phyloP scores from a whole-genome alignment of 2,113 vertebrate species.

The Beaufortia kweichowensis region DNA sequence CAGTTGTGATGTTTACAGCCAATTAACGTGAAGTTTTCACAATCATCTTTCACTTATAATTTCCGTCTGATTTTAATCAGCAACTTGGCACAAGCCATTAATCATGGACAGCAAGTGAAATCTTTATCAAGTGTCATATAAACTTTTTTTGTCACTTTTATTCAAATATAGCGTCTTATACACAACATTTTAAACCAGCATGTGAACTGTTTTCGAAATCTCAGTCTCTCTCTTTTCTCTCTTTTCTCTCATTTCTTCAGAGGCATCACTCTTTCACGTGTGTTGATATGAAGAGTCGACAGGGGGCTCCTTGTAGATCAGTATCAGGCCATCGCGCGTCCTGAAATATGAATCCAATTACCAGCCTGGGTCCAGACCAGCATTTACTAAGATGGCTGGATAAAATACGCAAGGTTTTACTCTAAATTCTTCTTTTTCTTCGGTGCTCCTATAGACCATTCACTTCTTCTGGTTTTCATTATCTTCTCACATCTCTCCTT shows the following conservation, averaged over 20 bases:
- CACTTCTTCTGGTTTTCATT: neutral
- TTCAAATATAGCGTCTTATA: too few relatives aligned
- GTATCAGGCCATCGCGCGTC: conserved; percentile 39
- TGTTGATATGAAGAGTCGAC: conserved; percentile 38
- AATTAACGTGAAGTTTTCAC: too few relatives aligned
- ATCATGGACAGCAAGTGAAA: neutral
- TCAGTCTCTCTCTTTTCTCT: neutral
- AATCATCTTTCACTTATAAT: too few relatives aligned
- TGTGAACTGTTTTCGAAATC: neutral
- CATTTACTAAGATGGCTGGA: conserved; percentile 49
- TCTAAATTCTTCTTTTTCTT: conserved; percentile 24
- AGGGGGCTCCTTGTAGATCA: conserved; percentile 50
- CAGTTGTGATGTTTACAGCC: too few relatives aligned
- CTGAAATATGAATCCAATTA: conserved; percentile 59
- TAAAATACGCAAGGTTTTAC: conserved; percentile 37
- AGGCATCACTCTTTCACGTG: conserved; percentile 4
- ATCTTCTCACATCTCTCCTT: conserved; percentile 25
- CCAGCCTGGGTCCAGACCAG: conserved; percentile 24
- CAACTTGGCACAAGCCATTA: neutral
- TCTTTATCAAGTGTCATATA: too few relatives aligned
- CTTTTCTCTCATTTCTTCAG: conserved; percentile 10
- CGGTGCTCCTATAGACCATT: neutral
- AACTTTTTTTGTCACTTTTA: too few relatives aligned
- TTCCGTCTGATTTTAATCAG: too few relatives aligned
- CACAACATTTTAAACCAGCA: too few relatives aligned